These are phyloP conservation scores for Ypsolopha scabrella DNA, from an alignment of 2,888 invertebrate species.

Conservation along the genomic window DNA sequence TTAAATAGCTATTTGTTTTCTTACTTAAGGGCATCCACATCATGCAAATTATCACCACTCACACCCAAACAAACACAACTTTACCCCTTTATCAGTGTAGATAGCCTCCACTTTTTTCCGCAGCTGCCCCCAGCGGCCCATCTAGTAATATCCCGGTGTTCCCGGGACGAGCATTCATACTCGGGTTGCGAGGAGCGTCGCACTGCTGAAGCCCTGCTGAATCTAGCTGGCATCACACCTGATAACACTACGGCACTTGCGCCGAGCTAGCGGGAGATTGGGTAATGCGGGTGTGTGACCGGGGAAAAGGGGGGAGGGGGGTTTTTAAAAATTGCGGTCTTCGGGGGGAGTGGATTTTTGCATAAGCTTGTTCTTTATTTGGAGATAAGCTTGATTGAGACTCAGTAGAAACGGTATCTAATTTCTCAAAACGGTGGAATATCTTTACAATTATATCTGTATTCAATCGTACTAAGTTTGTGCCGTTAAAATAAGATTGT, in stretches of 20 bases:
- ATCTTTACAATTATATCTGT: too few relatives aligned
- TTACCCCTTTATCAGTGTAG: too few relatives aligned
- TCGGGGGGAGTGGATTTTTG: not conserved
- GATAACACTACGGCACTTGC: conserved; percentile 12
- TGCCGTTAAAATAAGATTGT: too few relatives aligned
- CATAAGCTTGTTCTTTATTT: too few relatives aligned
- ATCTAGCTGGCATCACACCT: conserved; percentile 46
- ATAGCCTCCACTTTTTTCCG: not conserved
- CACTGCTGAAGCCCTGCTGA: conserved; percentile 62
- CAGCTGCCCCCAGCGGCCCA: conserved; percentile 60
- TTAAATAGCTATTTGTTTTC: too few relatives aligned
- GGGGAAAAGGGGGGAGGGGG: not conserved
- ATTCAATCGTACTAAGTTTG: too few relatives aligned
- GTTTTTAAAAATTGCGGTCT: not conserved
- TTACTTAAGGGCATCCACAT: too few relatives aligned
- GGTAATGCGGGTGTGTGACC: conserved; percentile 13
- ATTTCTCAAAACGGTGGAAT: too few relatives aligned
- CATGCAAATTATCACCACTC: too few relatives aligned
- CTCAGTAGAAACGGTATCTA: too few relatives aligned
- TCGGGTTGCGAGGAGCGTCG: conserved; percentile 72
- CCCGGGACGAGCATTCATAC: conserved; percentile 95
- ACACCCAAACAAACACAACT: too few relatives aligned
- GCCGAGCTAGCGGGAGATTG: conserved; percentile 11
- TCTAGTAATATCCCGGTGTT: conserved; percentile 85
- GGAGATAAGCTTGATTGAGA: not conserved